Evolutionary conservation across 2,113 vertebrate genomes (phyloP).

Genomic region (Hydrochoerus hydrochaeris): DNA sequence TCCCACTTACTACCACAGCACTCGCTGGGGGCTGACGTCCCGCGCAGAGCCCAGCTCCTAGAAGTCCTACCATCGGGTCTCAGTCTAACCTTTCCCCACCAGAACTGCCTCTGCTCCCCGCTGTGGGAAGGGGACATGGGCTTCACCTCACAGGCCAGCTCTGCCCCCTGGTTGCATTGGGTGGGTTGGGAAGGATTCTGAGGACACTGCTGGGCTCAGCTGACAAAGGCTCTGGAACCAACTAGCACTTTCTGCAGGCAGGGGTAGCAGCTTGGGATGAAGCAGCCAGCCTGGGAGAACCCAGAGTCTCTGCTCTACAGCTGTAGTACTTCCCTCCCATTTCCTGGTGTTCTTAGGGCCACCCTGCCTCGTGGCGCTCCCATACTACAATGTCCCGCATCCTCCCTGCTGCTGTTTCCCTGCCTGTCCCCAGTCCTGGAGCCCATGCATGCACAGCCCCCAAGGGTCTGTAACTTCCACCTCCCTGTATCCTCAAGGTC

Average conservation of each 20-base stretch:
- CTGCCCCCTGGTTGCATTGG: not conserved
- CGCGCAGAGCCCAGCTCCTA: not conserved
- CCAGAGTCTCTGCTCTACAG: not conserved
- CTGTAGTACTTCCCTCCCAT: no score
- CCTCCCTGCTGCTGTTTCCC: not conserved
- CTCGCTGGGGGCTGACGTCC: not conserved
- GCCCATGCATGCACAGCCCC: fast-evolving
- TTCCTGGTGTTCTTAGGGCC: fast-evolving
- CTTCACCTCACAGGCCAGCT: fast-evolving
- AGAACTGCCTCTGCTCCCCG: not conserved
- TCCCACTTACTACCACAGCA: fast-evolving
- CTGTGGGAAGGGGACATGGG: not conserved
- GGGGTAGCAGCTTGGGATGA: not conserved
- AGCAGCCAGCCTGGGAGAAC: fast-evolving
- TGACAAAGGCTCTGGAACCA: not conserved
- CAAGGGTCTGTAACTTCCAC: not conserved
- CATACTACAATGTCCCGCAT: fast-evolving
- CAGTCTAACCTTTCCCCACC: no score
- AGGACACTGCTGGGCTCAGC: not conserved
- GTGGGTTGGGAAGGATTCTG: not conserved
- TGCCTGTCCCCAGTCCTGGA: not conserved
- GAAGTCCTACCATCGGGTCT: not conserved
- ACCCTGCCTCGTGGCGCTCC: not conserved
- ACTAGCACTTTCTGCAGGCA: not conserved
- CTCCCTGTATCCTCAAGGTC: not conserved